Percentiles rank a stretch among this genome's conserved stretches.
These are phyloP conservation scores for Amyelois transitella DNA, from an alignment of 1,140 invertebrate species.

Conservation along the genomic window DNA sequence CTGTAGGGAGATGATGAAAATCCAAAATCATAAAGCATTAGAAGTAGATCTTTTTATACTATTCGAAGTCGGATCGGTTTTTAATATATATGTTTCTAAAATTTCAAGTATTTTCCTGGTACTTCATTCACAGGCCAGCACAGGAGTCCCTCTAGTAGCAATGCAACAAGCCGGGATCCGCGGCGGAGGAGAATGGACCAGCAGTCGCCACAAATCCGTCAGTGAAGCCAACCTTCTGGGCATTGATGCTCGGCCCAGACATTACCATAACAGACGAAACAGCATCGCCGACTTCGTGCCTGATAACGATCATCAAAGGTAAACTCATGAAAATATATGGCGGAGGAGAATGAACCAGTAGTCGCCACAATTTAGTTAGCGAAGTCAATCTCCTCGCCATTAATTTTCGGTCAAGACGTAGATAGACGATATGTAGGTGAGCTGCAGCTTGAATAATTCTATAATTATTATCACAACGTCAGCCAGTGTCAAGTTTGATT, in stretches of 20 bases:
- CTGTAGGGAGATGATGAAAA: too few species aligned
- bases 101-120: background rate
- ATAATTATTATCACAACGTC: background rate
- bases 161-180: conserved; percentile 76
- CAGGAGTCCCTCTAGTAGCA: conserved; percentile 73
- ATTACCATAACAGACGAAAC: conserved; percentile 74
- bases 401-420: conserved; percentile 60
- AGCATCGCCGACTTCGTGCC: conserved; percentile 80
- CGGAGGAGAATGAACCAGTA: conserved; percentile 72
- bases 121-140: conserved; percentile 33
- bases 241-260: conserved; percentile 64
- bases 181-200: conserved; percentile 74
- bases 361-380: conserved; percentile 78
- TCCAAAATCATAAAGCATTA: too few species aligned
- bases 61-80: too few species aligned
- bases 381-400: conserved; percentile 84
- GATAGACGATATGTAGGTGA: background rate
- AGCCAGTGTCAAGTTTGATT: background rate
- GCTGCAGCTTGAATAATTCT: background rate
- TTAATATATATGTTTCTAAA: too few species aligned
- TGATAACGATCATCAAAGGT: conserved; percentile 72
- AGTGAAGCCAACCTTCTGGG: conserved; percentile 87
- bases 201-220: conserved; percentile 76
- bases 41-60: too few species aligned
- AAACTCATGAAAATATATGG: background rate